Conservation (phyloP, 2,888 invertebrate genomes). For the Volucella zonaria region DNA sequence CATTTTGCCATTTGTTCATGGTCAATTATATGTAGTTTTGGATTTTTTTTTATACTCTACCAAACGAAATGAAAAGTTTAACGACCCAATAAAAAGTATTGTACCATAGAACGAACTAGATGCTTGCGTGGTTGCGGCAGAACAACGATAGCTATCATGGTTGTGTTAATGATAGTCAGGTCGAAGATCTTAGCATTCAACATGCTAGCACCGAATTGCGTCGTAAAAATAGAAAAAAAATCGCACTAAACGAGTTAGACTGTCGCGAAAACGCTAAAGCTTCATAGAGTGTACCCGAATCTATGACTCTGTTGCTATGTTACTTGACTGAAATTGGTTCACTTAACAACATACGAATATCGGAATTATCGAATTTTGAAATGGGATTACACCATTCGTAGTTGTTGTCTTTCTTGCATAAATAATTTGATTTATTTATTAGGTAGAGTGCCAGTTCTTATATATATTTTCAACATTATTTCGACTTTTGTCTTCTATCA, state of each 20-base stretch:
- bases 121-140: not conserved
- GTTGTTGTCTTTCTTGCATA: not conserved
- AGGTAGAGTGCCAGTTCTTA: no score
- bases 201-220: constrained; percentile 26
- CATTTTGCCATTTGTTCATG: constrained; percentile 15
- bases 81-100: constrained; percentile 63
- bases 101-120: constrained; percentile 29
- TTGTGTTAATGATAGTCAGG: constrained; percentile 43
- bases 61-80: constrained; percentile 60
- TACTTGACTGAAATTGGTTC: constrained; percentile 9
- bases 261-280: not conserved
- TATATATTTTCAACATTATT: no score
- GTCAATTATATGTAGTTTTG: constrained; percentile 16
- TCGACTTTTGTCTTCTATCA: no score
- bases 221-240: constrained; percentile 40
- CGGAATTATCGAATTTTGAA: constrained; percentile 5
- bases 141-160: constrained; percentile 9
- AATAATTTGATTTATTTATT: constrained; percentile 1
- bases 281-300: not conserved
- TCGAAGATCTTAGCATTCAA: constrained; percentile 55
- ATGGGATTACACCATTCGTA: constrained; percentile 21
- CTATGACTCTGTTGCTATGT: not conserved
- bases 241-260: constrained; percentile 7
- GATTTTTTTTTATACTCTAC: constrained; percentile 30
- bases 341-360: constrained; percentile 28